Percentiles rank a stretch among this genome's conserved stretches.
Evolutionary conservation across 1,140 invertebrate species (phyloP).

Genomic region (Chelonus insularis): DNA sequence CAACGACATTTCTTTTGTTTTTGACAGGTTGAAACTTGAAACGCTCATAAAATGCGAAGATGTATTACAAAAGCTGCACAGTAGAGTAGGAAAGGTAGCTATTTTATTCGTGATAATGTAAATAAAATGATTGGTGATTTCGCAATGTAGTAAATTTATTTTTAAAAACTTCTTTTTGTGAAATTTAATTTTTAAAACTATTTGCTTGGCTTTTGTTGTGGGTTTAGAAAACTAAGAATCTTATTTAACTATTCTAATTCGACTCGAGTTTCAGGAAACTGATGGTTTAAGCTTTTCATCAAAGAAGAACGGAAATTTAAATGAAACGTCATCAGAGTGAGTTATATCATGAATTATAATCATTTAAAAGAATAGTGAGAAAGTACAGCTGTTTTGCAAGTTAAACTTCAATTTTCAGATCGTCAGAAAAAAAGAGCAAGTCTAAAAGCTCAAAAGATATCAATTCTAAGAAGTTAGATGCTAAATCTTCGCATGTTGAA

Average conservation of each 20-base stretch:
- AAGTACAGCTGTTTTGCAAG: too few species aligned
- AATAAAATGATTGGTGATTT: neutral
- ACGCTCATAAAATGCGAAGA: slow-evolving; percentile 68
- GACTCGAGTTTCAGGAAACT: slow-evolving; percentile 49
- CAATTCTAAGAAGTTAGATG: too few species aligned
- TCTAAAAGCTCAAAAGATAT: neutral
- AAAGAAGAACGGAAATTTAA: slow-evolving; percentile 24
- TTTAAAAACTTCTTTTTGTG: too few species aligned
- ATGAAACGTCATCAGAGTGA: slow-evolving; percentile 5
- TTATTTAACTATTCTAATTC: too few species aligned
- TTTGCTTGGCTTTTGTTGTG: too few species aligned
- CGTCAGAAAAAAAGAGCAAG: neutral
- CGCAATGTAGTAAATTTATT: too few species aligned
- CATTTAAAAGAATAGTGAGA: too few species aligned
- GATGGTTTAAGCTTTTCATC: slow-evolving; percentile 28
- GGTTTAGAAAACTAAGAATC: too few species aligned
- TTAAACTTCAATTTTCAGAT: too few species aligned
- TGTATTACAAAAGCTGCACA: slow-evolving; percentile 66
- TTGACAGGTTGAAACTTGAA: slow-evolving; percentile 66
- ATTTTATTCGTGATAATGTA: slow-evolving; percentile 7
- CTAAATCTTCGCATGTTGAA: too few species aligned
- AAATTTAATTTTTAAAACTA: neutral
- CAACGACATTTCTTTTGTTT: neutral
- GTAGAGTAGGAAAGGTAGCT: slow-evolving; percentile 66
- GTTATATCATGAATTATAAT: too few species aligned